phyloP scores from a whole-genome alignment of 2,797 vertebrate species.

The Glyptemys insculpta region DNA sequence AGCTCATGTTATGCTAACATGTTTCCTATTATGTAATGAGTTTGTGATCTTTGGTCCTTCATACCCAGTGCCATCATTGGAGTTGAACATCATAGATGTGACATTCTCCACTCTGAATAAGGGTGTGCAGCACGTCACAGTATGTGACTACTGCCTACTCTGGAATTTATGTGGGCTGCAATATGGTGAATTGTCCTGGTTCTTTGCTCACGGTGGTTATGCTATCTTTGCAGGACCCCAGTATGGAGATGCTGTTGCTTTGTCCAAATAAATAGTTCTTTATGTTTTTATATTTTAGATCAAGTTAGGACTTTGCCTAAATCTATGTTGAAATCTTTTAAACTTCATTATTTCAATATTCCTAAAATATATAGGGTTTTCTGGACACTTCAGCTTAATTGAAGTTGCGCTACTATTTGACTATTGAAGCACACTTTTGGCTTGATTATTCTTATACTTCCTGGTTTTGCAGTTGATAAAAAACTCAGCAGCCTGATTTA shows the following conservation, averaged over 20 bases:
- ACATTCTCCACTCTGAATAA: neutral
- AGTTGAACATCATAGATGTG: neutral
- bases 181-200: neutral
- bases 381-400: neutral
- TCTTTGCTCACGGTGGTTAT: neutral
- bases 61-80: rapidly evolving
- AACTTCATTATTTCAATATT: neutral
- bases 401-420: neutral
- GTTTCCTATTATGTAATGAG: rapidly evolving
- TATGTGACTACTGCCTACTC: neutral
- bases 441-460: neutral
- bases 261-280: neutral
- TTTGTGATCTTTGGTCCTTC: neutral
- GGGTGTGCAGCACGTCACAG: neutral
- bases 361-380: neutral
- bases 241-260: neutral
- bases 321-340: neutral
- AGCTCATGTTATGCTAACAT: neutral
- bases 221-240: neutral
- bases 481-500: neutral
- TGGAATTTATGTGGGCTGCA: neutral
- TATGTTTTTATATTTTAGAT: neutral
- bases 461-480: neutral
- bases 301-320: neutral
- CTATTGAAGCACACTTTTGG: neutral